Base-by-base conservation (phyloP, 2,888 invertebrate genomes). In the Pediacus dermestoides region DNA sequence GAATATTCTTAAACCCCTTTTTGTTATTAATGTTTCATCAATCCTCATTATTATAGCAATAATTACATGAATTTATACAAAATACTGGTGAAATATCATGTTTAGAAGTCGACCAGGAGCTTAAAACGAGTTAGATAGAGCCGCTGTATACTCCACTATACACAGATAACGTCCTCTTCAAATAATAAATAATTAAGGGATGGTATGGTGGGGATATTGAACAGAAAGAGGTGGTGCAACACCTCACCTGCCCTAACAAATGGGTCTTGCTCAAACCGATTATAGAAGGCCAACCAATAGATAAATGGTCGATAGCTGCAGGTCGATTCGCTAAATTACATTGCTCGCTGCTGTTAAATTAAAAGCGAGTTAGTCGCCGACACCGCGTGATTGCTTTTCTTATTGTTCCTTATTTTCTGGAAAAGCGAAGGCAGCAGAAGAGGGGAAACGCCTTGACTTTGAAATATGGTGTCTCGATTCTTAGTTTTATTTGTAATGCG, bases 301-400 rank as follows among this genome's bases (percentile, higher is more conserved):
- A 64, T 64, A 62, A 63, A 64, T 64, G 60, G 57, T 58, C 59
- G 63, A 62, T 62, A 57, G 55, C 52, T 57, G 46, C 60, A 53
- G 61, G 62, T 64, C 66, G 64, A 66, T 66, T 58, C 61, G 55
- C 55, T 62, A 65, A 67, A 66, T 67, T 67, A 66, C 67, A 58
- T 60, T 49, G 59, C 61, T 57, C 58, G 60, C 58, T 56, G 57
- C 61, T 62, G 63, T 66, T 66, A 66, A 67, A 67, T 67, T 67
- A 67, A 66, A 65, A 61, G 62, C 56, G 60, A 61, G 60, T 63
- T 62, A 61, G 61, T 59, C 58, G 55, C 55, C 53, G 52, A 56
- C 54, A 51, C 48, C 46, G 46, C 47, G 51, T 54, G 50, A 56
- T 57, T 52, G 56, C 57, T 58, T 53, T 58, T 57, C 58, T 54